phyloP scores from a whole-genome alignment of 2,888 invertebrate genomes.

The Podabrus alpinus region DNA sequence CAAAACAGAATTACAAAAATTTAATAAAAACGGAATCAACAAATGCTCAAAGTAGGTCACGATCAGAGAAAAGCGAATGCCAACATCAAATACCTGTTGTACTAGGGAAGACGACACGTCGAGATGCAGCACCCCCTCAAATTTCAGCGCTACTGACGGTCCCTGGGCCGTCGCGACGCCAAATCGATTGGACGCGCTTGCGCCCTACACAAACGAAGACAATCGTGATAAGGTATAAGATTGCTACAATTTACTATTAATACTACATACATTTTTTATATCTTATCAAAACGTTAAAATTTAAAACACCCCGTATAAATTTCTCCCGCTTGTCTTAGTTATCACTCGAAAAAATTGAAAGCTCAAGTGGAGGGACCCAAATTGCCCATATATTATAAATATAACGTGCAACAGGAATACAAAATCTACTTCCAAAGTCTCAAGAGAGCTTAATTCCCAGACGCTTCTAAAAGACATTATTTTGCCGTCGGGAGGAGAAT shows the following conservation, averaged over 20 bases:
- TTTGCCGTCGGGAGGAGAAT: not conserved
- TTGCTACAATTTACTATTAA: conserved; percentile 32
- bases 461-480: not conserved
- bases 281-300: not conserved
- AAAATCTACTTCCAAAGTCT: not conserved
- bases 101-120: conserved; percentile 37
- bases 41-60: conserved; percentile 17
- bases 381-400: not conserved
- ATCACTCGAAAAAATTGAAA: not conserved
- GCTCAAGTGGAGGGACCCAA: not conserved
- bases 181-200: conserved; percentile 60
- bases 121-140: conserved; percentile 56
- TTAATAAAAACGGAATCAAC: conserved; percentile 1
- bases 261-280: not conserved
- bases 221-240: conserved; percentile 36
- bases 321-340: too few relatives aligned
- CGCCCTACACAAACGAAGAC: conserved; percentile 41
- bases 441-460: not conserved
- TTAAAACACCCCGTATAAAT: not conserved
- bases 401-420: not conserved
- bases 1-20: not conserved
- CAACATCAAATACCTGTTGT: conserved; percentile 50
- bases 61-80: conserved; percentile 24
- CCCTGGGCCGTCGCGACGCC: conserved; percentile 61
- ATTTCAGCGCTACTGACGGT: conserved; percentile 59